A percentile compares a stretch with the other conserved stretches of the same genome.
These are phyloP conservation scores for Eilema sororculum DNA, from an alignment of 2,888 invertebrate genomes.

Conservation along the genomic window DNA sequence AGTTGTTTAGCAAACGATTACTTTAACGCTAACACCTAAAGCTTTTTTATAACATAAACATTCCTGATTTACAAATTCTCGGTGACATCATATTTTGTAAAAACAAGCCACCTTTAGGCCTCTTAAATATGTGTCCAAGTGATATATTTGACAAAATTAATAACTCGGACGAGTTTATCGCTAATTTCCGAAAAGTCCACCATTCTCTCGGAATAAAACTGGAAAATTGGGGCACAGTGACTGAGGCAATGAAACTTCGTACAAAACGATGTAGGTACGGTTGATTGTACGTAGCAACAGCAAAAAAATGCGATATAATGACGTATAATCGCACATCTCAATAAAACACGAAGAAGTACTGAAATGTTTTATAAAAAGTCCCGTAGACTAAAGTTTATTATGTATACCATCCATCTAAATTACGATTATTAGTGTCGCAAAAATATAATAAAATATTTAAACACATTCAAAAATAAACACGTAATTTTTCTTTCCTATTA, in stretches of 20 bases:
- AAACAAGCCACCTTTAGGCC: slow-evolving; percentile 42
- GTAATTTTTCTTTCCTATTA: slow-evolving; percentile 35
- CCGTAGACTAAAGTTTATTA: slow-evolving; percentile 8
- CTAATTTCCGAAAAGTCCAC: slow-evolving; percentile 50
- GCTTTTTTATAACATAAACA: slow-evolving; percentile 13
- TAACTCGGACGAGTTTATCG: slow-evolving; percentile 52
- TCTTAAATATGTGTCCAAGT: slow-evolving; percentile 43
- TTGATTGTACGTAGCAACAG: not conserved
- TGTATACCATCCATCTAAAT: slow-evolving; percentile 19
- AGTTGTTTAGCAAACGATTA: slow-evolving; percentile 9
- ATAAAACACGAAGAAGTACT: not conserved
- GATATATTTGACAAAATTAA: slow-evolving; percentile 47
- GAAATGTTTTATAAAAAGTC: not conserved
- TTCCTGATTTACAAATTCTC: slow-evolving; percentile 31
- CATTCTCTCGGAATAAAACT: slow-evolving; percentile 40
- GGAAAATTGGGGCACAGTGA: slow-evolving; percentile 55
- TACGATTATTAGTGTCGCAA: slow-evolving; percentile 30
- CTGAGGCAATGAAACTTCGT: not conserved
- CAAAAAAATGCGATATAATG: not conserved
- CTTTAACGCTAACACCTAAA: slow-evolving; percentile 15
- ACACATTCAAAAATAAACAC: slow-evolving; percentile 35
- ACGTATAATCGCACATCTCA: not conserved
- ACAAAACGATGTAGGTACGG: not conserved
- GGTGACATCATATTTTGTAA: slow-evolving; percentile 40
- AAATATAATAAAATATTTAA: slow-evolving; percentile 25